Base-by-base conservation (phyloP, 2,113 vertebrate genomes). In the Vireo altiloquus region DNA sequence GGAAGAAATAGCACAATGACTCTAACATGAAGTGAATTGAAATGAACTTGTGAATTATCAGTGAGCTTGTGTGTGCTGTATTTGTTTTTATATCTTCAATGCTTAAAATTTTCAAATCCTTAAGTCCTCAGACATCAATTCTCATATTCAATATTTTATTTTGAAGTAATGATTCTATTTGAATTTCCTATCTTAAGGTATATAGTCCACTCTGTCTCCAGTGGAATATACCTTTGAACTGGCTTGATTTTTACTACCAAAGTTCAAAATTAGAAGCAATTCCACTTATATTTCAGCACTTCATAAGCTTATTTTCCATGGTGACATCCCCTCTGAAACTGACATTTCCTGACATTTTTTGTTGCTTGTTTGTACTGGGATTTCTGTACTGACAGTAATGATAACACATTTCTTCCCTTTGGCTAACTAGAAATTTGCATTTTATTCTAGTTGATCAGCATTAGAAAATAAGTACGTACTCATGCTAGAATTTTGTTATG, bases 301-400 rank as follows among this genome's bases (percentile, higher is more conserved):
- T 93, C 69, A 89, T 91, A 78, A 84, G 65, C 77, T 90, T 92
- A 82, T 92, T 96, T 96, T 94, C 90, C 37, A 59, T 72, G 69
- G 60, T 79, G 94, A 87, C 57, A 89, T 87, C 63, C 37, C 23
- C 30, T 95, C 86, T 89, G 80, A 92, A 91, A 50, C 66, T 46
- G 78, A 53, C 66, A 80, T 95, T 92, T 92, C 40, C 57, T 89
- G 76, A 83, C 50, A 52, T 92, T 89, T 86, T 81, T 95, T 97
- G 56, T 83, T 90, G 42, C 42, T 89, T 92, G 46, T 87, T 93
- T 90, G 57, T 71, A 87, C 44, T 82, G 80, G 65, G 65, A 90
- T 81, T 92, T 96, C 90, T 95, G 28, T 87, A 92, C 85, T 56
- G 91, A 92, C 39, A 64, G 39, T 56, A 95, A 82, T 37, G 57